Evolutionary conservation across 2,888 invertebrate genomes (phyloP).

Genomic region (Callyntrura guangdongensis): DNA sequence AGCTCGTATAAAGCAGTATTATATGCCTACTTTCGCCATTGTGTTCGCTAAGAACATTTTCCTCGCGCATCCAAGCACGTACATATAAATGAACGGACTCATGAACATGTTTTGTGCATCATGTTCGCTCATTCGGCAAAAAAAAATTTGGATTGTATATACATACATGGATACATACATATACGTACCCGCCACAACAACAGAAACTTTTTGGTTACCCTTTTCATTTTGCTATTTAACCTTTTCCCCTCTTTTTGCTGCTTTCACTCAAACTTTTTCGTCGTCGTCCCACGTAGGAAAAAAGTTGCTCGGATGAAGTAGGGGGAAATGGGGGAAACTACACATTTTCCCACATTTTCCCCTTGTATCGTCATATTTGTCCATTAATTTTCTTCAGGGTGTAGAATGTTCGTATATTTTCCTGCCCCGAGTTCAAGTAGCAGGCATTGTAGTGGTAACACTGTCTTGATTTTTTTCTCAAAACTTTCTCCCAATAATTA

Average conservation of each 20-base stretch:
- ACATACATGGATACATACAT: too few species aligned
- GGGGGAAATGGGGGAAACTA: neutral
- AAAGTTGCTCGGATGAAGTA: neutral
- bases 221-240: constrained; percentile 59
- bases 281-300: neutral
- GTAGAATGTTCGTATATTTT: neutral
- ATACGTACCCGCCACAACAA: too few species aligned
- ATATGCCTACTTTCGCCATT: neutral
- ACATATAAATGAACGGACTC: neutral
- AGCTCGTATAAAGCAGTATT: neutral
- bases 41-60: constrained; percentile 3
- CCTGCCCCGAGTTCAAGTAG: neutral
- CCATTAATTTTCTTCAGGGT: neutral
- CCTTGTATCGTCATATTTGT: neutral
- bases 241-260: constrained; percentile 12
- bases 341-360: neutral
- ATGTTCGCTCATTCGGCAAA: constrained; percentile 54
- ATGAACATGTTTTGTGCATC: constrained; percentile 14
- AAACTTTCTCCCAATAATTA: constrained; percentile 74
- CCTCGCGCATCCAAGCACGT: neutral
- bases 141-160: constrained; percentile 66
- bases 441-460: constrained; percentile 1
- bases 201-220: constrained; percentile 43
- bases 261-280: constrained; percentile 14
- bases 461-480: constrained; percentile 50